Evolutionary conservation across 2,888 invertebrate species (phyloP).

Genomic region (Incurvaria masculella): DNA sequence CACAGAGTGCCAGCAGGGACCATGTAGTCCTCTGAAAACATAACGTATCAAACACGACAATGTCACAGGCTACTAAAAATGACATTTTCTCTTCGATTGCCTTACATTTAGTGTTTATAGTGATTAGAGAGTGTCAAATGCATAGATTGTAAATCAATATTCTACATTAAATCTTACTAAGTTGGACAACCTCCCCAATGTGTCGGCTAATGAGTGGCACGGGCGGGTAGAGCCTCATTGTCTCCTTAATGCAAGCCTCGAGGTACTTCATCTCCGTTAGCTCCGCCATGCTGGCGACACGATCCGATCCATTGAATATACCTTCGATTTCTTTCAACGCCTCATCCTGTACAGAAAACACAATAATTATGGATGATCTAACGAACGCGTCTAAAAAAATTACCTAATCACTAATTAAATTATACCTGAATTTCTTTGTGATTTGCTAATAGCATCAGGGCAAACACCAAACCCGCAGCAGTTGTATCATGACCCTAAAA

Average conservation of each 20-base stretch:
- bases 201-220: constrained; percentile 62
- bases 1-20: constrained; percentile 13
- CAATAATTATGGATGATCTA: constrained; percentile 20
- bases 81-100: too few species aligned
- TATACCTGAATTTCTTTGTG: constrained; percentile 24
- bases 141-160: too few species aligned
- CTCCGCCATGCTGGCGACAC: constrained; percentile 58
- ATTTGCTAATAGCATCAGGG: constrained; percentile 25
- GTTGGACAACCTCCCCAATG: constrained; percentile 22
- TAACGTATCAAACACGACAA: too few species aligned
- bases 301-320: constrained; percentile 61
- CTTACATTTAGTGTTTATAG: too few species aligned
- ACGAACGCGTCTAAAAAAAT: too few species aligned
- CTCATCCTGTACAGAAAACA: constrained; percentile 66
- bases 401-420: too few species aligned
- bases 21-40: constrained; percentile 10
- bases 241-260: constrained; percentile 68
- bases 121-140: too few species aligned
- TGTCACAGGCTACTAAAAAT: too few species aligned
- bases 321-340: constrained; percentile 58
- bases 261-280: constrained; percentile 64
- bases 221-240: constrained; percentile 63
- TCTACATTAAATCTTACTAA: constrained; percentile 9
- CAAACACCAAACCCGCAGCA: constrained; percentile 23
- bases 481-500: constrained; percentile 32